Conservation (phyloP, 2,113 vertebrate species). For the Damaliscus lunatus region DNA sequence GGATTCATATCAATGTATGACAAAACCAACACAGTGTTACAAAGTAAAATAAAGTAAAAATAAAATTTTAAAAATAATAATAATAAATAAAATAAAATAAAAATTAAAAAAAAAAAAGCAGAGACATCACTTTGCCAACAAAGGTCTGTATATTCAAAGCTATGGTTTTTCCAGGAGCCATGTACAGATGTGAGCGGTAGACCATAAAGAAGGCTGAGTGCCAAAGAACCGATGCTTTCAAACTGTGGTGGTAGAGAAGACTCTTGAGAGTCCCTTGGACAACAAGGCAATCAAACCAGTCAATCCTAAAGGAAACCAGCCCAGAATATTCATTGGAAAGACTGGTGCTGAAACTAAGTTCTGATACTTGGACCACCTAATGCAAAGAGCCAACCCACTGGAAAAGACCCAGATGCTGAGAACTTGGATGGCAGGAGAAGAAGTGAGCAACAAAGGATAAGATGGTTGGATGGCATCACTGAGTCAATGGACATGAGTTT, state of each 20-base stretch:
- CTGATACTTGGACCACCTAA: background rate
- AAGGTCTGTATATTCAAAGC: background rate
- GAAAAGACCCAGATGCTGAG: background rate
- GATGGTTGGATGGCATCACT: background rate
- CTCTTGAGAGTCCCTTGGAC: background rate
- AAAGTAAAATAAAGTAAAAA: too few species aligned
- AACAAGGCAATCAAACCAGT: background rate
- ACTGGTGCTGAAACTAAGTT: background rate
- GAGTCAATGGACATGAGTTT: background rate
- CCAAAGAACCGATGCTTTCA: background rate
- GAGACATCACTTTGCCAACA: background rate
- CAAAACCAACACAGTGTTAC: too few species aligned
- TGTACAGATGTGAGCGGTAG: background rate
- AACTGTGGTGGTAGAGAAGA: background rate
- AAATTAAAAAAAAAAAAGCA: too few species aligned
- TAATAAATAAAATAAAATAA: too few species aligned
- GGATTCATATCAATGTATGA: too few species aligned
- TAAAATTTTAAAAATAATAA: too few species aligned
- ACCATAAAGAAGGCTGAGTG: background rate
- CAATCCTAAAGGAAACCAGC: background rate
- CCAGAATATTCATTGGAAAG: background rate
- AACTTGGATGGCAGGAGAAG: background rate
- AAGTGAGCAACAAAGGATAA: background rate
- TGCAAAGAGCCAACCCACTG: background rate
- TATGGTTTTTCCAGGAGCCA: background rate